A percentile compares a stretch with the other conserved stretches of the same genome.
Conservation (phyloP, 2,888 invertebrate genomes). For the Aphodius granarius region DNA sequence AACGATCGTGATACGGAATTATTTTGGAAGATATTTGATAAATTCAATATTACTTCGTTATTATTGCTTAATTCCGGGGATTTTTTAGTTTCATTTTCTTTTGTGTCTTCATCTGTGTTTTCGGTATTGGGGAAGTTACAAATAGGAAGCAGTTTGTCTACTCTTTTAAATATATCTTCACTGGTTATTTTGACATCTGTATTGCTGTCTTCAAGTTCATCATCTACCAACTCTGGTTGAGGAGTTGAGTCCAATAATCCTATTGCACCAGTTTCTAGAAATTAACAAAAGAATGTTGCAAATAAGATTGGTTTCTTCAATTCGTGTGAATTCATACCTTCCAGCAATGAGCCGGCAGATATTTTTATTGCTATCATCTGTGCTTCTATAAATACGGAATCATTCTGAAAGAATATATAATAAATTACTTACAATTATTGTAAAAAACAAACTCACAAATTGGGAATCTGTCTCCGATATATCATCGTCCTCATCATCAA, state of each 20-base stretch:
- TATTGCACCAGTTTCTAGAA: conserved; percentile 27
- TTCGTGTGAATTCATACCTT: background rate
- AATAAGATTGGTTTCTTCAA: background rate
- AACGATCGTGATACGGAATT: conserved; percentile 6
- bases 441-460: conserved; percentile 15
- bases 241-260: conserved; percentile 28
- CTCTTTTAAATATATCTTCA: conserved; percentile 29
- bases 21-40: conserved; percentile 19
- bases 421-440: background rate
- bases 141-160: conserved; percentile 31
- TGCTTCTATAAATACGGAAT: conserved; percentile 30
- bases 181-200: conserved; percentile 10
- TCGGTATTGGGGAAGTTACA: background rate
- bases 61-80: background rate
- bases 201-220: conserved; percentile 19
- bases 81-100: background rate
- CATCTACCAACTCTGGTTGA: conserved; percentile 28
- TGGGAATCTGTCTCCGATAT: background rate
- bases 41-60: too few relatives aligned
- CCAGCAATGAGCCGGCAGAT: conserved; percentile 22
- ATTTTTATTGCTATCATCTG: conserved; percentile 28
- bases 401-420: conserved; percentile 24
- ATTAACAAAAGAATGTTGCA: background rate
- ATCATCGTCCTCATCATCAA: background rate
- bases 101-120: background rate